These are phyloP conservation scores for Lepetodrilus schrolli DNA, from an alignment of 2,888 invertebrate species.

Conservation along the genomic window DNA sequence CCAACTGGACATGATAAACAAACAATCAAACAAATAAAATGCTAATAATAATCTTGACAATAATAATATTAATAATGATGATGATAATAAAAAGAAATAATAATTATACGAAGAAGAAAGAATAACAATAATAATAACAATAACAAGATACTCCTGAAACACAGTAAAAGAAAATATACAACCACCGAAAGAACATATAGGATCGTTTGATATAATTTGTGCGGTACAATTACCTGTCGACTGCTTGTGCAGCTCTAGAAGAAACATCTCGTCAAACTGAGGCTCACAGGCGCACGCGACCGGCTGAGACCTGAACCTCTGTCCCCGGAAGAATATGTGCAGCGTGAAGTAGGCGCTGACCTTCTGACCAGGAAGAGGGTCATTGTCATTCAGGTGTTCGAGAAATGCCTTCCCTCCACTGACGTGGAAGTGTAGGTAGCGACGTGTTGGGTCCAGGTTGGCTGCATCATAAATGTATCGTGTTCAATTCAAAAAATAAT, in stretches of 20 bases:
- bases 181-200: too few relatives aligned
- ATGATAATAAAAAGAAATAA: too few relatives aligned
- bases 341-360: constrained; percentile 69
- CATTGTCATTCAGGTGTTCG: constrained; percentile 70
- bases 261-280: constrained; percentile 72
- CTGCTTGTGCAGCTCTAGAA: constrained; percentile 73
- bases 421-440: constrained; percentile 71
- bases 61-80: too few relatives aligned
- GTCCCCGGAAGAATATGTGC: constrained; percentile 72
- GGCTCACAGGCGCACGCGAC: constrained; percentile 74
- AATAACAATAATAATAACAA: background rate
- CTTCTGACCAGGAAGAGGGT: constrained; percentile 60
- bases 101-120: background rate
- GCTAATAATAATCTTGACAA: too few relatives aligned
- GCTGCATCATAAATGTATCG: too few relatives aligned
- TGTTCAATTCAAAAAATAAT: too few relatives aligned
- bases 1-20: too few relatives aligned
- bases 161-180: too few relatives aligned
- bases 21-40: too few relatives aligned
- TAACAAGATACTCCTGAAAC: too few relatives aligned
- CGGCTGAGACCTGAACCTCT: constrained; percentile 72
- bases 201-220: too few relatives aligned
- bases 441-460: constrained; percentile 71
- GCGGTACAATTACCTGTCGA: constrained; percentile 51
- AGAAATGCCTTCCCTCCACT: constrained; percentile 73